Evolutionary conservation across 2,797 vertebrate species (phyloP).

Genomic region (Xenopus petersii): DNA sequence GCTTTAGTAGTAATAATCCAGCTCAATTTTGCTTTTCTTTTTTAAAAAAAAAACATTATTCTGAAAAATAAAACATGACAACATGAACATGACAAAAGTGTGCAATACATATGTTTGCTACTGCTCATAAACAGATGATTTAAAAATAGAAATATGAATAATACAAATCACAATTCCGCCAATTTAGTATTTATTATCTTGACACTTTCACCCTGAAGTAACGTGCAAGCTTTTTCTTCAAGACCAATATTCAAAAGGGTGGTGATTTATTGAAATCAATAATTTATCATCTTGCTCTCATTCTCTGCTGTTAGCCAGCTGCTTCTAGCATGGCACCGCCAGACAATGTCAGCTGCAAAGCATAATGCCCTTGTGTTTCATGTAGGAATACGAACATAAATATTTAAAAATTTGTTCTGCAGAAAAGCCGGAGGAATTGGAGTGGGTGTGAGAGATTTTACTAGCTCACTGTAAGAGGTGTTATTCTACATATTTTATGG

Average conservation of each 20-base stretch:
- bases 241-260: conserved; percentile 74
- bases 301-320: conserved; percentile 79
- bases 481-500: conserved; percentile 75
- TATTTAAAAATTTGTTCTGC: conserved; percentile 79
- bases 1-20: no score
- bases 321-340: conserved; percentile 71
- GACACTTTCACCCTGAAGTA: conserved; percentile 57
- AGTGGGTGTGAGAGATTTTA: conserved; percentile 61
- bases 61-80: no score
- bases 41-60: no score
- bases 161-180: conserved; percentile 53
- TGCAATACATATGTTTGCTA: no score
- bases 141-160: not conserved
- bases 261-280: conserved; percentile 89
- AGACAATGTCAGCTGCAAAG: conserved; percentile 81
- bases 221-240: conserved; percentile 55
- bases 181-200: conserved; percentile 58
- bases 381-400: conserved; percentile 84
- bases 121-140: no score
- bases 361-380: conserved; percentile 76
- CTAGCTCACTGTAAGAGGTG: conserved; percentile 60
- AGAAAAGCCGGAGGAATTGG: conserved; percentile 64
- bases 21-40: no score
- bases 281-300: conserved; percentile 82
- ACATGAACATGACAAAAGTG: no score